Evolutionary conservation across 2,113 vertebrate species (phyloP).

Genomic region (Bufo bufo): DNA sequence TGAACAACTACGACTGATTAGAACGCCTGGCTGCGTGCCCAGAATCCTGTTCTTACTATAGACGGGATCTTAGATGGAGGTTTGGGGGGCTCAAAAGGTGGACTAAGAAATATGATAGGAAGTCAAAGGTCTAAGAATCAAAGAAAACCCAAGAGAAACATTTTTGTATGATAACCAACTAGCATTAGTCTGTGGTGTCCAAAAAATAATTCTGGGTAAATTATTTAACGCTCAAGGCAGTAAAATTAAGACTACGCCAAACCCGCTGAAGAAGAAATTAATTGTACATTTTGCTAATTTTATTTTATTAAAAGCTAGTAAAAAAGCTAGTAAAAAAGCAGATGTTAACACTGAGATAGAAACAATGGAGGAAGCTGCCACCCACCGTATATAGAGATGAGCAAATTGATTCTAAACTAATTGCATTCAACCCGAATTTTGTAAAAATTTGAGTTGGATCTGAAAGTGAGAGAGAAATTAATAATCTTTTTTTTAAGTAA

Average conservation of each 20-base stretch:
- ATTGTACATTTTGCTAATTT: background rate
- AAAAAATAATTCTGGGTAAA: background rate
- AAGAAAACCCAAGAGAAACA: conserved; percentile 22
- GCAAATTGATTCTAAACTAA: no score
- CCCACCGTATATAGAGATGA: no score
- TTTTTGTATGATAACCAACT: background rate
- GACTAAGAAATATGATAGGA: conserved; percentile 21
- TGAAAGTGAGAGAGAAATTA: no score
- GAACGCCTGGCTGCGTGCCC: conserved; percentile 62
- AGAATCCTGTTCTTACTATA: conserved; percentile 53
- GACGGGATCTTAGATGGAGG: conserved; percentile 11
- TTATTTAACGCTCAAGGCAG: background rate
- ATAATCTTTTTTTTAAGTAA: no score
- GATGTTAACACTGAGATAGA: background rate
- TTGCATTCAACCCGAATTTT: no score
- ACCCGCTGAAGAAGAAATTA: background rate
- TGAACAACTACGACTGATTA: conserved; percentile 52
- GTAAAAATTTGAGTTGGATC: no score
- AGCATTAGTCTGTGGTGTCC: background rate
- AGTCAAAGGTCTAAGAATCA: conserved; percentile 29
- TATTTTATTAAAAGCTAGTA: background rate
- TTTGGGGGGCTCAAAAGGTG: conserved; percentile 27
- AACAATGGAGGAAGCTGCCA: background rate
- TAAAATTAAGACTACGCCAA: background rate
- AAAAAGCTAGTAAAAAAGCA: background rate